These are phyloP conservation scores for Macrochelys suwanniensis DNA, from an alignment of 2,797 vertebrate species.

Conservation along the genomic window DNA sequence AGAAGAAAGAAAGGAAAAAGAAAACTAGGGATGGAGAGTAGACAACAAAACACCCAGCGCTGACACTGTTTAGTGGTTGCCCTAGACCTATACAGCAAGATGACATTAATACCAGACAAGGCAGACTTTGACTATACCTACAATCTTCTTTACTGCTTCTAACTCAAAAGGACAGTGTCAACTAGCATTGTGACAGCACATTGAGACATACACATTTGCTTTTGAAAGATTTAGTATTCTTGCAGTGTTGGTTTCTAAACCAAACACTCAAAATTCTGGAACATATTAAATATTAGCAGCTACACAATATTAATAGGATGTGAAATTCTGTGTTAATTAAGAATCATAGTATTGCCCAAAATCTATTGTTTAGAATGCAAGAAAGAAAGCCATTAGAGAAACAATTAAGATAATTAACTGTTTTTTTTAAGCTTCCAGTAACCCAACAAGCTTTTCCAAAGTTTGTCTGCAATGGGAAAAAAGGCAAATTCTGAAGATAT, in stretches of 20 bases:
- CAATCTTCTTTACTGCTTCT: not conserved
- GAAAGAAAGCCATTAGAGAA: not conserved
- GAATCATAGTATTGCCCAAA: not conserved
- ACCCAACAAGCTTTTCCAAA: not conserved
- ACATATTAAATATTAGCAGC: not conserved
- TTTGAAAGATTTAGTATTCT: not conserved
- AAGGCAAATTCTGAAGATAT: not conserved
- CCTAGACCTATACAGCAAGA: not conserved
- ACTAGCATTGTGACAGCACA: not conserved
- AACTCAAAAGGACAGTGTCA: not conserved
- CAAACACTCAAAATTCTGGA: not conserved
- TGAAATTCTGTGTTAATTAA: not conserved
- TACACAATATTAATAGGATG: not conserved
- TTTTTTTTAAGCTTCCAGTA: not conserved
- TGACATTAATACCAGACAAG: not conserved
- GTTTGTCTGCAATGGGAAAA: not conserved
- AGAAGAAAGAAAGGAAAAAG: not conserved
- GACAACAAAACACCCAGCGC: not conserved
- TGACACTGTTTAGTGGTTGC: rapidly evolving
- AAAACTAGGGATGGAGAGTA: rapidly evolving
- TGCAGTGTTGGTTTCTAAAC: no score
- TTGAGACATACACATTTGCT: not conserved
- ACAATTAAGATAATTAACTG: not conserved
- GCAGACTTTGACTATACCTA: not conserved
- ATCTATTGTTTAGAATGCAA: not conserved